Percentiles rank a stretch among this genome's conserved stretches.
Conservation (phyloP, 1,140 invertebrate species). For the Bombus ignitus region DNA sequence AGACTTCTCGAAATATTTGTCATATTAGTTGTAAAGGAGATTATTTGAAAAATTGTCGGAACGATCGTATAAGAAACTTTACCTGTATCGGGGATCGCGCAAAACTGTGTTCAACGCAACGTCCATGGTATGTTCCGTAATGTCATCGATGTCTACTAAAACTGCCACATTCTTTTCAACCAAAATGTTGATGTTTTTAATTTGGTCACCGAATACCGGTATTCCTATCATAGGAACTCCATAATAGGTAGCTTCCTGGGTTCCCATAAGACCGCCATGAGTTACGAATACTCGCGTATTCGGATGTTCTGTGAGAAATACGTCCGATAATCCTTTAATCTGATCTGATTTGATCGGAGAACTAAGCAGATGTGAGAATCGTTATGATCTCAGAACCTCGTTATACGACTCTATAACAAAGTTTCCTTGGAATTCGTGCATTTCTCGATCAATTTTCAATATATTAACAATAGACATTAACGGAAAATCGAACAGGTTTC, state of each 20-base stretch:
- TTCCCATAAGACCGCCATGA: constrained; percentile 88
- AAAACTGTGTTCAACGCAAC: constrained; percentile 70
- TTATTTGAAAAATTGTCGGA: too few species aligned
- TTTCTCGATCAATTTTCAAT: too few species aligned
- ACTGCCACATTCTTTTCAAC: constrained; percentile 71
- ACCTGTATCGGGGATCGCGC: constrained; percentile 72
- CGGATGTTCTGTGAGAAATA: constrained; percentile 67
- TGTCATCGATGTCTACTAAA: constrained; percentile 46
- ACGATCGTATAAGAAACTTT: neutral
- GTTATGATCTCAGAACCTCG: too few species aligned
- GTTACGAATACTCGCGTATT: constrained; percentile 85
- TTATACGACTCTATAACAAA: too few species aligned
- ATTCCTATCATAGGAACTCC: constrained; percentile 89
- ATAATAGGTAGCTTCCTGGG: constrained; percentile 88
- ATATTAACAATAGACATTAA: too few species aligned
- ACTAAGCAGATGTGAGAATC: too few species aligned
- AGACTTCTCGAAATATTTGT: too few species aligned
- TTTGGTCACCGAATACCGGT: constrained; percentile 88
- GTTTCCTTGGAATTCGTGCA: too few species aligned
- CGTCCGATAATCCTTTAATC: too few species aligned
- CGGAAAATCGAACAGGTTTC: too few species aligned
- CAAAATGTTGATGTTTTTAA: constrained; percentile 80
- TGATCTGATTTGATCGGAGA: too few species aligned
- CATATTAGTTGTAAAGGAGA: too few species aligned
- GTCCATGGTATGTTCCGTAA: constrained; percentile 70